Base-by-base conservation (phyloP, 1,140 invertebrate species). In the Spodoptera frugiperda region DNA sequence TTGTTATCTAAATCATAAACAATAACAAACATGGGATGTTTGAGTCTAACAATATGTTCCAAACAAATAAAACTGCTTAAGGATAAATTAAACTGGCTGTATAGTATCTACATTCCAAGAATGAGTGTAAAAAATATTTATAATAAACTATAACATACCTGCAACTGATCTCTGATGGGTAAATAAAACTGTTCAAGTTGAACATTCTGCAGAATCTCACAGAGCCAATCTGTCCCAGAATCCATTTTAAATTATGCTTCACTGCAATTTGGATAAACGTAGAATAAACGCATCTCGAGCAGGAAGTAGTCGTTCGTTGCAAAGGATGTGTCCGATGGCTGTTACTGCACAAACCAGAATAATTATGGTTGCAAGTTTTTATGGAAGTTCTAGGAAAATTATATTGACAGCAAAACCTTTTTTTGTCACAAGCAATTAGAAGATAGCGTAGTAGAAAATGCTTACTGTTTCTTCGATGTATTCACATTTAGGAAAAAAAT, bases 161-260 rank as follows among this genome's bases (percentile, higher is more conserved):
- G 98, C 6, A 99, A 95, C 87, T 99, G 98, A 95, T 99, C 98
- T 76, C 97, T 95, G 54, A 99, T 97, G 79, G 97, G 95, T 12
- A 97, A 95, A 86, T 98, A 97, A 93, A 99, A 99, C 89, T 99
- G 98, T 81, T 97, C 97, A 44, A 99, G 95, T 92, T 99, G 98
- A 33, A 99, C 98, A 93, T 99, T 98, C 76, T 96, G 95, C 78
- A 99, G 94, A 51, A 99, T 94, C 77, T 98, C 97, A 87, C 96
- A 96, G 54, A 98, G 94, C 97, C 97, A 98, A 82, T 97, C 97
- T 12, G 95, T 96, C 74, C 96, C 96, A 75, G 96, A 95, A 78
- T 96, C 95, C 92, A 94, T 94, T 68, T 77, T 86, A 39, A 44
- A 55, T 17, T 77, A 78, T 71, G 63, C 33, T 46, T 63, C 54